Conservation (phyloP, 2,888 invertebrate genomes). For the Thyatira batis region DNA sequence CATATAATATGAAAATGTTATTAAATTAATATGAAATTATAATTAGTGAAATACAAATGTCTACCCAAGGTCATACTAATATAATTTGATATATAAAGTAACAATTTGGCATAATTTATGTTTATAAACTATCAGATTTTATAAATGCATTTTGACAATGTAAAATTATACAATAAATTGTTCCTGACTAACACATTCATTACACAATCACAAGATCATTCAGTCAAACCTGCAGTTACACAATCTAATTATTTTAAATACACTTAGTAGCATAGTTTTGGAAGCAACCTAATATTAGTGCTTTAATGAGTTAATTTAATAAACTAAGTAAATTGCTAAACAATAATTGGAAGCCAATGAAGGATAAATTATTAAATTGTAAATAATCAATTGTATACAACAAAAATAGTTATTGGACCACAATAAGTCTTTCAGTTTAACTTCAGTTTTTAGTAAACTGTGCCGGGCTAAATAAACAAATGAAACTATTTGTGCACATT, state of each 20-base stretch:
- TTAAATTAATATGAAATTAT: slow-evolving; percentile 26
- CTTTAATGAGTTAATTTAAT: slow-evolving; percentile 53
- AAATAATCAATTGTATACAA: slow-evolving; percentile 12
- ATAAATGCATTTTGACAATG: slow-evolving; percentile 74
- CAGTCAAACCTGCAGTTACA: slow-evolving; percentile 73
- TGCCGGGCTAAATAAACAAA: slow-evolving; percentile 35
- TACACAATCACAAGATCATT: slow-evolving; percentile 74
- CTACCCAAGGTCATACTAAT: slow-evolving; percentile 47
- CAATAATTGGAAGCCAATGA: slow-evolving; percentile 64
- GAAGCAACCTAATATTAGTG: slow-evolving; percentile 77
- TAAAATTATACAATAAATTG: slow-evolving; percentile 65
- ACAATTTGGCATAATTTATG: slow-evolving; percentile 74
- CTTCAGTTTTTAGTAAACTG: slow-evolving; percentile 31
- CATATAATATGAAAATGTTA: slow-evolving; percentile 12
- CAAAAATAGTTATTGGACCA: slow-evolving; percentile 72
- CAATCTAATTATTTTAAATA: slow-evolving; percentile 62
- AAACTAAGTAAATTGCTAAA: slow-evolving; percentile 41
- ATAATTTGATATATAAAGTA: slow-evolving; percentile 70
- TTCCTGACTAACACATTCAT: slow-evolving; percentile 70
- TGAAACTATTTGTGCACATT: slow-evolving; percentile 42
- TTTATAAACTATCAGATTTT: slow-evolving; percentile 65
- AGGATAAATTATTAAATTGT: slow-evolving; percentile 33
- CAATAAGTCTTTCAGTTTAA: slow-evolving; percentile 69
- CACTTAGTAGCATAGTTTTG: slow-evolving; percentile 66
- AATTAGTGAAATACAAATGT: slow-evolving; percentile 28